Evolutionary conservation across 1,140 invertebrate species (phyloP), one percentile per base, ranked within the genome.

Genomic region (Branchinecta lynchi): DNA sequence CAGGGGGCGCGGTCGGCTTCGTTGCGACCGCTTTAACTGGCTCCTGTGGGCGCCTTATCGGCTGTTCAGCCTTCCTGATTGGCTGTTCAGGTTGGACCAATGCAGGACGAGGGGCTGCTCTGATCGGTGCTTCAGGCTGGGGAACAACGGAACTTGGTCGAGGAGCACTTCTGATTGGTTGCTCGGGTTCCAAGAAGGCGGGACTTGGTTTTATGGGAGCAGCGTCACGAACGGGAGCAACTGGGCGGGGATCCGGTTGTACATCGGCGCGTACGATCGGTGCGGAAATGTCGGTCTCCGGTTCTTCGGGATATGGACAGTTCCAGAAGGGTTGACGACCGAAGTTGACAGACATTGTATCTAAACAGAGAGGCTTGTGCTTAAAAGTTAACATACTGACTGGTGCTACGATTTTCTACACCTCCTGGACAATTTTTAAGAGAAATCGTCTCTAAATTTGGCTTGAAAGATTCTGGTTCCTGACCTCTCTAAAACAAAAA

Each of bases 291-390:
- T 44, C 65, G n/a, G 46, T 15, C 10, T 68, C 69, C 21, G 69
- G 70, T 8, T 77, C 73, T 74, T 92, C 89, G 0, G 91, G 89
- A 79, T 89, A 84, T 0, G 92, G 92, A 76, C 92, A 96, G 77
- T 95, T 95, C 92, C 92, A 96, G 72, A 86, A 84, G 5, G 92
- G 90, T 8, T 86, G 83, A 65, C 92, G 83, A 8, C 89, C 89
- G 78, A 96, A 96, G 76, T 94, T 89, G 65, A 95, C 84, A 70
- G 90, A 85, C 70, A 85, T 83, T 76, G 90, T 84, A 65, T 83
- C 85, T 84, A 72, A 9, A 74, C 66, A 43, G 43, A 60, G 51
- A 44, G 66, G 43, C 32, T 32, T 32, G 32, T n/a, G 20, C 0
- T 20, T 45, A 12, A 51, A 32, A 32, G 32, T 1, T 1, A 32